A percentile compares a stretch with the other conserved stretches of the same genome.
Evolutionary conservation across 2,797 vertebrate species (phyloP).

Genomic region (Chrysocyon brachyurus): DNA sequence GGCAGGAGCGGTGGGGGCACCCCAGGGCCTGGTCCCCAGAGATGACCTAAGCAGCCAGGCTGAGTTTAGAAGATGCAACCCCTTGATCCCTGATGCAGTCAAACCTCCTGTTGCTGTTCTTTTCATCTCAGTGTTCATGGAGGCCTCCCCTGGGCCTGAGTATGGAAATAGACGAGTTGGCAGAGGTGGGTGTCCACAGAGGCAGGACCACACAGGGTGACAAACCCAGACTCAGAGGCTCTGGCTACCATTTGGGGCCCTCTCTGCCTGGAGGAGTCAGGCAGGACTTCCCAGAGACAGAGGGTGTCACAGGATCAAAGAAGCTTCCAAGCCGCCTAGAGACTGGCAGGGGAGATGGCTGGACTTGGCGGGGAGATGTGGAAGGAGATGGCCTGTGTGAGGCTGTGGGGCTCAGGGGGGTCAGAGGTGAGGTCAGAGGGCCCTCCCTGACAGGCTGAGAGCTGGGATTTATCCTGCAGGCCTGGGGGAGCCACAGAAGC

Average conservation of each 20-base stretch:
- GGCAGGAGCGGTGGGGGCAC: no score
- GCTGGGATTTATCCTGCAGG: neutral
- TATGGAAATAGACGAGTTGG: neutral
- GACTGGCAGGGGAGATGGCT: neutral
- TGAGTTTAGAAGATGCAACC: neutral
- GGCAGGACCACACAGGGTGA: neutral
- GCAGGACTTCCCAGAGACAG: neutral
- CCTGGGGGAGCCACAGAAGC: neutral
- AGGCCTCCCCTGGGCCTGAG: neutral
- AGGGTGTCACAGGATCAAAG: neutral
- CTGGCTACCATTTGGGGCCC: neutral
- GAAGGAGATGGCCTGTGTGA: neutral
- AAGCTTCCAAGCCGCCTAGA: neutral
- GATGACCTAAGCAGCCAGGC: neutral
- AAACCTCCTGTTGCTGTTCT: neutral
- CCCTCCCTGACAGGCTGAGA: neutral
- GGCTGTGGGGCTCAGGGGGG: neutral
- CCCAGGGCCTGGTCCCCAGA: neutral
- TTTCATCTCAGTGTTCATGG: neutral
- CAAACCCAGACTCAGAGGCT: neutral
- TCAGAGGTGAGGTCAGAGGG: neutral
- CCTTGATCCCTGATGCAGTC: neutral
- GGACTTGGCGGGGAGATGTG: neutral
- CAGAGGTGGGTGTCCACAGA: neutral
- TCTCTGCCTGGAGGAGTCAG: neutral